These are phyloP conservation scores for Fulmarus glacialis DNA, from an alignment of 2,113 vertebrate species.

Conservation along the genomic window DNA sequence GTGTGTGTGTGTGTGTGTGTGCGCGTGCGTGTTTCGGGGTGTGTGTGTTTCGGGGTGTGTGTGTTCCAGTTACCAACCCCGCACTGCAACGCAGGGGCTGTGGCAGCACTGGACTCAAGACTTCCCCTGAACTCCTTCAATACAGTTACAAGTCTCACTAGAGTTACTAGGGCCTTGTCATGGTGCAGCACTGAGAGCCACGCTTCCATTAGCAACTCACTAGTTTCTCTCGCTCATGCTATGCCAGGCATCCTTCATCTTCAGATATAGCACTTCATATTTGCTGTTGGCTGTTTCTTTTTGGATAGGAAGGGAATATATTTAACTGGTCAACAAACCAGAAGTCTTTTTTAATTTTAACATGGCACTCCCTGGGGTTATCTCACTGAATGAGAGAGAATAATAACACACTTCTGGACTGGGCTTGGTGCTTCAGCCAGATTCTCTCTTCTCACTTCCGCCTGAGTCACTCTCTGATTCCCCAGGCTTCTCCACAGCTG, in stretches of 20 bases:
- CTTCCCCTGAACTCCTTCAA: not conserved
- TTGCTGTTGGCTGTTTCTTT: not conserved
- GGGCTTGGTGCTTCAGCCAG: not conserved
- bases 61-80: not conserved
- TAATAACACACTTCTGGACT: fast-evolving
- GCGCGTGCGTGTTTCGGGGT: too few species aligned
- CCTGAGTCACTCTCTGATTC: not conserved
- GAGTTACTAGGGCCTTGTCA: not conserved
- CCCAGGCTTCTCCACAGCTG: not conserved
- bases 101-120: not conserved
- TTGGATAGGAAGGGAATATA: not conserved
- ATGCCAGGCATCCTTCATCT: not conserved
- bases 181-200: fast-evolving
- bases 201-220: fast-evolving
- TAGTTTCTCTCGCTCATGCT: not conserved
- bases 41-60: fast-evolving
- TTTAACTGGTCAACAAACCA: not conserved
- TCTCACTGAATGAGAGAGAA: not conserved
- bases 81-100: not conserved
- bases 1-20: too few species aligned
- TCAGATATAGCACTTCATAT: not conserved
- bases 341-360: not conserved
- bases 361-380: not conserved
- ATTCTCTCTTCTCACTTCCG: not conserved
- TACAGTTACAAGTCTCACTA: not conserved